Evolutionary conservation across 2,113 vertebrate species (phyloP), one percentile per base, ranked within the genome.

Genomic region (Struthidea cinerea): DNA sequence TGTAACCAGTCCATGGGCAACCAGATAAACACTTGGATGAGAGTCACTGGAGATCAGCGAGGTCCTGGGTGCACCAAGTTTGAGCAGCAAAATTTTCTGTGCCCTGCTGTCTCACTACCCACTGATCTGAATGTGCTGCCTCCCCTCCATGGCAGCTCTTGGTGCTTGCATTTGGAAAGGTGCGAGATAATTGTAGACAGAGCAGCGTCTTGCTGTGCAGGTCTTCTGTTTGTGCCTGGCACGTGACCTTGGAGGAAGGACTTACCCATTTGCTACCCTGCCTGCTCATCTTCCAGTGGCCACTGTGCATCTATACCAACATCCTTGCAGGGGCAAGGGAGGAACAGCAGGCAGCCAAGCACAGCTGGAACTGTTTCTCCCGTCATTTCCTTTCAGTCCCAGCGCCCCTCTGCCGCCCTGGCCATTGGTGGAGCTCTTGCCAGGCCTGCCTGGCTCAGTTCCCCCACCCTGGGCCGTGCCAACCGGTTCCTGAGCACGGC

Each of bases 401-500:
- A 99, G 98, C 98, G 99, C 80, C 98, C 99, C 3, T 95, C 98
- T n/a, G 98, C 99, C 0, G 98, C 99, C 17, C 95, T 98, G 39
- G 98, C 99, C 32, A 98, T 99, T 33, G 99, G 99, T 6, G 99
- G 98, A 2, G 98, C 99, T 16, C 96, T 99, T 42, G 98, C 99
- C 21, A 98, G 99, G 71, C 99, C 99, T 24, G 98, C 99, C 96
- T 99, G 99, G 99, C 97, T 99, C 89, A 99, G 99, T 91, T 99
- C 99, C 39, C 99, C 99, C 11, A 99, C 99, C 6, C 94, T 99
- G 96, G 99, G 99, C 47, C 98, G 99, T 67, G 99, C 99, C 77
- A 99, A 99, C 84, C 98, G 99, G 37, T 99, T 99, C 96, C 98
- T 99, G 87, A 99, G 99, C 98, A 99, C 99, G 0, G 99, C 99